Base-by-base conservation (phyloP, 1,140 invertebrate species). In the Sinonovacula constricta region DNA sequence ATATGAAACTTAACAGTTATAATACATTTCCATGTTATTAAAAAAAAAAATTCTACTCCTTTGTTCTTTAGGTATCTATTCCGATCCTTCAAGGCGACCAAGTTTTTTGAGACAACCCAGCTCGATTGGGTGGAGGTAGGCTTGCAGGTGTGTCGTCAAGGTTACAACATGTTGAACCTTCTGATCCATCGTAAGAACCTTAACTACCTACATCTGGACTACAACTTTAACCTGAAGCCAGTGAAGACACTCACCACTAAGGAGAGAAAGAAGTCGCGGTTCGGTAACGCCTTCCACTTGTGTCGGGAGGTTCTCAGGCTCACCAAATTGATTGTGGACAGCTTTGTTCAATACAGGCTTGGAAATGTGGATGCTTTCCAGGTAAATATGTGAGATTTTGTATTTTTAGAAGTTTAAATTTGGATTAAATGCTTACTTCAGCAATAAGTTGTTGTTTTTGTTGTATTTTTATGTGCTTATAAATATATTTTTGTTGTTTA, bases 101-200 rank as follows among this genome's bases (percentile, higher is more conserved):
- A 99, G 91, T 99, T 99, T 92, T 99, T 99, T 93, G 98, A 99
- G 94, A 98, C 97, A 0, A 99, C 99, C 18, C 98, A 97, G 0
- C 92, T 99, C 71, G 99, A 99, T 91, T 99, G 99, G 99, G 98
- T 99, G 1, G 99, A 99, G 92, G 98, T 97, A 66, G 98, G 98
- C 31, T 91, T 99, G 5, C 93, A 94, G 92, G 99, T 99, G 0
- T 99, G 99, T 89, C 93, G 98, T 15, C 99, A 99, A 91, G 99
- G 99, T 15, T 99, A 99, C 91, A 99, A 99, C 90, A 99, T 99
- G 99, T 92, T 99, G 12, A 99, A 99, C 91, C 92, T 99, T 49
- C 92, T 99, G 57, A 99, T 99, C 88, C 99, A 99, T 92, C 95
- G 99, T 60, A 99, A 99, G 91, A 99, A 99, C 92, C 93, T 99